Percentiles rank a stretch among this genome's conserved stretches.
Evolutionary conservation across 2,888 invertebrate genomes (phyloP).

Genomic region (Antheraea assamensis): DNA sequence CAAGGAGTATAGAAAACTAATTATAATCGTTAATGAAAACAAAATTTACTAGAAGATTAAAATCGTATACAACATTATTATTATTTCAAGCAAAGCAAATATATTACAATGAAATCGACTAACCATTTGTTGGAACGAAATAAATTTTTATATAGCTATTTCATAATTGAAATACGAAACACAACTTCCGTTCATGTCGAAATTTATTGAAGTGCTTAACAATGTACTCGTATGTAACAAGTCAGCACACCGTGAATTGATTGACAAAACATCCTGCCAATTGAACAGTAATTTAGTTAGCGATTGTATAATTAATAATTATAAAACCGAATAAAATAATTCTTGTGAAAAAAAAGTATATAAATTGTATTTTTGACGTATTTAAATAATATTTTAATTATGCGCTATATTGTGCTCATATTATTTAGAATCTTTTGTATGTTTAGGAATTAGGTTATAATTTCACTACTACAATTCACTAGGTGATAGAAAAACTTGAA

Average conservation of each 20-base stretch:
- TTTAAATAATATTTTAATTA: too few species aligned
- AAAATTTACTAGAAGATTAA: neutral
- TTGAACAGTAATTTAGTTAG: conserved; percentile 29
- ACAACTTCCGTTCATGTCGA: conserved; percentile 31
- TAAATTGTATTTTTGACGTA: neutral
- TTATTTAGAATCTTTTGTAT: too few species aligned
- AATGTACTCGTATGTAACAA: conserved; percentile 23
- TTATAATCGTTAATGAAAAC: neutral
- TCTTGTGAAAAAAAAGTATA: neutral
- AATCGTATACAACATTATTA: neutral
- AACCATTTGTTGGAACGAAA: neutral
- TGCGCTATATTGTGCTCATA: neutral
- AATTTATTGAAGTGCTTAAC: conserved; percentile 24
- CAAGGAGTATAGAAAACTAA: neutral
- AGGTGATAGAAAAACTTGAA: too few species aligned
- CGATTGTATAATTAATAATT: conserved; percentile 23
- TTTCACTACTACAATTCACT: too few species aligned
- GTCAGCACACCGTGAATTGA: conserved; percentile 26
- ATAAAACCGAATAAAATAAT: conserved; percentile 14
- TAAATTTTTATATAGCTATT: neutral
- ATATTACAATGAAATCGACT: conserved; percentile 25
- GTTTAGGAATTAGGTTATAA: too few species aligned
- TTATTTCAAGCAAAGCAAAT: neutral
- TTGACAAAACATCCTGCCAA: conserved; percentile 46
- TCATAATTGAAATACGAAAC: conserved; percentile 24